A percentile compares a stretch with the other conserved stretches of the same genome.
Evolutionary conservation across 2,113 vertebrate genomes (phyloP).

Genomic region (Python bivittatus): DNA sequence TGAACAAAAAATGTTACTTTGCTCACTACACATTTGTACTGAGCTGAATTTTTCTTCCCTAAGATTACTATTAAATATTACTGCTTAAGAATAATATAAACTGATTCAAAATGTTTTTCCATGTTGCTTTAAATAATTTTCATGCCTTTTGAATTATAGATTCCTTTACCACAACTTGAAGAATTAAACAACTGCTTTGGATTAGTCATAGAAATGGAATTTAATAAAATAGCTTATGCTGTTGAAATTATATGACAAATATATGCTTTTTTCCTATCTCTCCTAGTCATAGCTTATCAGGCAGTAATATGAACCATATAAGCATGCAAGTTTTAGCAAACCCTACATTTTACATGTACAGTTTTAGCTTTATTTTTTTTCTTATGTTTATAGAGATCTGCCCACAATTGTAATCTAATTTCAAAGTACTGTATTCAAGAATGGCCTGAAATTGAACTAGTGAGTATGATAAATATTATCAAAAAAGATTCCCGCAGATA

Average conservation of each 20-base stretch:
- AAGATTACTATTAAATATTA: constrained; percentile 16
- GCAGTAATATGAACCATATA: neutral
- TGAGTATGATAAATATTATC: neutral
- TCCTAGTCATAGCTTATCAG: neutral
- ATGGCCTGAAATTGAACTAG: neutral
- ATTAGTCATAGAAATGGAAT: neutral
- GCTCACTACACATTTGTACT: fast-evolving
- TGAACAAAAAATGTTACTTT: neutral
- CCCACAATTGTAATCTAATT: neutral
- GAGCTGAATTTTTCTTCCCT: neutral
- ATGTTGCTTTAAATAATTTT: neutral
- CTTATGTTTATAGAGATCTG: neutral
- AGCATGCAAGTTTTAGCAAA: neutral
- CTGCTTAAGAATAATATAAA: neutral
- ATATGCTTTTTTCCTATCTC: neutral
- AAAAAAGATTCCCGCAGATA: constrained; percentile 3
- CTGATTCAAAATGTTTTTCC: neutral
- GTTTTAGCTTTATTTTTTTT: neutral
- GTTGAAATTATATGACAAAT: neutral
- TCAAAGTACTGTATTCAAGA: neutral
- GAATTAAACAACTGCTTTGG: neutral
- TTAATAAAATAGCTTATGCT: neutral
- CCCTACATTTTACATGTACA: neutral
- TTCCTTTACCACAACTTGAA: neutral
- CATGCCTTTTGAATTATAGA: neutral